Evolutionary conservation across 2,888 invertebrate genomes (phyloP).

Genomic region (Drosophila demipolita): DNA sequence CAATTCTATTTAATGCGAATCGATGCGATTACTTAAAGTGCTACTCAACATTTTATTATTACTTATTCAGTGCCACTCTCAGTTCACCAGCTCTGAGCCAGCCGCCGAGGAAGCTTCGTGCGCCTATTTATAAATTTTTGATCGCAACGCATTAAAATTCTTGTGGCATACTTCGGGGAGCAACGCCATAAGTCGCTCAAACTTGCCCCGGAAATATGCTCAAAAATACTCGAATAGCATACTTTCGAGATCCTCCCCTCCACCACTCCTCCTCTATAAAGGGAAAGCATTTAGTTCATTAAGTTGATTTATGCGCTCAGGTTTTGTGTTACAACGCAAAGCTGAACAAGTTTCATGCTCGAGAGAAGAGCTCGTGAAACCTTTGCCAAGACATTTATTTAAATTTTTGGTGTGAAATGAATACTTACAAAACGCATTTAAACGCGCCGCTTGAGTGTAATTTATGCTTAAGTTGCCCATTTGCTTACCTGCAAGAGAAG

Average conservation of each 20-base stretch:
- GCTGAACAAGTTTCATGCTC: slow-evolving; percentile 16
- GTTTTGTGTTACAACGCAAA: slow-evolving; percentile 20
- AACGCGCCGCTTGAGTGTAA: slow-evolving; percentile 9
- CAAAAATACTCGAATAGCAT: slow-evolving; percentile 26
- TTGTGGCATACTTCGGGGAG: slow-evolving; percentile 36
- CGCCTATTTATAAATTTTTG: slow-evolving; percentile 55
- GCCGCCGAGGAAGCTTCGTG: not conserved
- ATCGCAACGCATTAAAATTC: slow-evolving; percentile 35
- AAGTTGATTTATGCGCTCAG: slow-evolving; percentile 51
- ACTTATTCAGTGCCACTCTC: slow-evolving; percentile 50
- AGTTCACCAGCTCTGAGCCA: slow-evolving; percentile 9
- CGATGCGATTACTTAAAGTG: slow-evolving; percentile 23
- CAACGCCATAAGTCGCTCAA: slow-evolving; percentile 14
- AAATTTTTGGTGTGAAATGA: slow-evolving; percentile 9
- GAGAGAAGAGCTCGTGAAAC: slow-evolving; percentile 9
- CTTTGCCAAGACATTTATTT: slow-evolving; percentile 16
- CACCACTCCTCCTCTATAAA: not conserved
- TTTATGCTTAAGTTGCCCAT: slow-evolving; percentile 8
- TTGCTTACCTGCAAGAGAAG: slow-evolving; percentile 59
- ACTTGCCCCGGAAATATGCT: slow-evolving; percentile 11
- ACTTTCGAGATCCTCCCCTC: slow-evolving; percentile 21
- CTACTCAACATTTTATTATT: slow-evolving; percentile 35
- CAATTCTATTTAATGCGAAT: slow-evolving; percentile 16
- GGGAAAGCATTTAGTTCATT: slow-evolving; percentile 38
- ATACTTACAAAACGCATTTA: slow-evolving; percentile 32